Evolutionary conservation across 2,888 invertebrate species (phyloP), one percentile per base, ranked within the genome.

Genomic region (Epinotia bilunana): DNA sequence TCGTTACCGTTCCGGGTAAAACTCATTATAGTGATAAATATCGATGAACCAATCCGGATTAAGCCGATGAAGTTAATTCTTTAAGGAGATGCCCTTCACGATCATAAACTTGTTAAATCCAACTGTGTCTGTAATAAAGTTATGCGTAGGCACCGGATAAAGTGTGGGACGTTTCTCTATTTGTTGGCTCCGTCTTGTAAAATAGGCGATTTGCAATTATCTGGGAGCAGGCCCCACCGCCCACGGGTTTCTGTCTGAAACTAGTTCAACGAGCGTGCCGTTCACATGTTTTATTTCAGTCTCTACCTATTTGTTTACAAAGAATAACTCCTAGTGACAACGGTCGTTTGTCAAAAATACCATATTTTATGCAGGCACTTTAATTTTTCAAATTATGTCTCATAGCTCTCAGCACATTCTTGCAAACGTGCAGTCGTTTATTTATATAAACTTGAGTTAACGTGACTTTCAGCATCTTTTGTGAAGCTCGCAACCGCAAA

Each of bases 131-230:
- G 73, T 62, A 62, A 74, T 74, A 74, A 74, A 72, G 75, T 71
- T 61, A 71, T 61, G 71, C 67, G 75, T 75, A 75, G 67, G 75
- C 71, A 72, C 71, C 72, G 72, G 72, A 75, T 72, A 63, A 68
- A 72, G 74, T 68, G 74, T 77, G 58, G 72, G 74, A 72, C 53
- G 77, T 72, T 77, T 74, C 67, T 77, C 74, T 76, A 74, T 74
- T 77, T 74, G 67, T 58, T 72, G 70, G 61, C 67, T 70, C 46
- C 68, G 74, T 74, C 68, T 68, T 68, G 72, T 77, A 77, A 72
- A 70, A 76, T 72, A 74, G 72, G 62, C 77, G 77, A 77, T 74
- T 77, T 73, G 76, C 70, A 77, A 77, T 77, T 77, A 77, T 76
- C 73, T 77, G 63, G 72, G 65, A 72, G 63, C 74, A 77, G 69